Evolutionary conservation across 2,113 vertebrate genomes (phyloP), one percentile per base, ranked within the genome.

Genomic region (Ciconia boyciana): DNA sequence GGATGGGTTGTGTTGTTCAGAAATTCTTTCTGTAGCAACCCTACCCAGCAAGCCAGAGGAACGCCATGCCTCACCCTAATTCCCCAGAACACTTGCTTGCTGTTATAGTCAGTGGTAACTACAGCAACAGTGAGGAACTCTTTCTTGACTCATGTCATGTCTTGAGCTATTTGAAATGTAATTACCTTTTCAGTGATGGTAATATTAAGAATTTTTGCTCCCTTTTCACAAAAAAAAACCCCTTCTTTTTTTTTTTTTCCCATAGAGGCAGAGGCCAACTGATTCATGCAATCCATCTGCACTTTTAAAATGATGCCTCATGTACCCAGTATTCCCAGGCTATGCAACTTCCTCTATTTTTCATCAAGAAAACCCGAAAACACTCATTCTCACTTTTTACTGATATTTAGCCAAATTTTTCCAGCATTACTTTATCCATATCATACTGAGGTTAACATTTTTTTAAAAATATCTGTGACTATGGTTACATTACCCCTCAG

Each of bases 231-330:
- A 36, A 36, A 36, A 36, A 36, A 36, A 36, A 36, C 4, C 7
- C 18, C 44, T 4, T 7, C 8, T 0, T 5, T 6, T 15, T 0
- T 22, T 11, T 78, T 25, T 51, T 17, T 31, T 3, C 15, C 6
- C 8, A 17, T 19, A 48, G 51, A 57, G 13, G 16, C 43, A 60
- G 16, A 19, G 29, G 17, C 32, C 34, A 66, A 31, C 20, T 71
- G n/a, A 79, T 48, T 93, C 24, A 34, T 83, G n/a, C 4, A 54
- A n/a, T 78, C 20, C 20, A 31, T 80, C 44, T 77, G 28, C 13
- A 58, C 15, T 74, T 90, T 83, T 66, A 58, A 10, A 81, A 7
- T 41, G 18, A 65, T 74, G 13, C 8, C 8, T 89, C 32, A 22
- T 5, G 0, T 54, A 57, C 17, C 32, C 86, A 64, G 68, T 70